These are phyloP conservation scores for Perca schrenkii DNA, from an alignment of 2,113 vertebrate species.

Conservation along the genomic window DNA sequence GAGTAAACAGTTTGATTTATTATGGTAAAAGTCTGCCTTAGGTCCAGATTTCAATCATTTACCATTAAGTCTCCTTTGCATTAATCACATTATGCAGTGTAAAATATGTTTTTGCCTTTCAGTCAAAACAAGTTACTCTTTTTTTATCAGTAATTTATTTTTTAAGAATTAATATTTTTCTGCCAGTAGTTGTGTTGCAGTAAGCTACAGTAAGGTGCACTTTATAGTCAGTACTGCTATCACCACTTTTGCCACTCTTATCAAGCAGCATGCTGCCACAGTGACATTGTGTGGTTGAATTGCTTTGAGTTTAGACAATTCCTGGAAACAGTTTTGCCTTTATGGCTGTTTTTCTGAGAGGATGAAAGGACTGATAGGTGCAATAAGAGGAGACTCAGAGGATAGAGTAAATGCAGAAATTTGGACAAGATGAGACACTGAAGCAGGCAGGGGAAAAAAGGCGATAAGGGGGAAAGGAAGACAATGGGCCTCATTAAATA, in stretches of 20 bases:
- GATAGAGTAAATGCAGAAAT: not conserved
- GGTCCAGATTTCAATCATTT: constrained; percentile 48
- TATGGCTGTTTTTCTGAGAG: constrained; percentile 20
- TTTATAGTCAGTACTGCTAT: not conserved
- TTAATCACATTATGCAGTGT: constrained; percentile 21
- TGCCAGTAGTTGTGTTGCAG: not conserved
- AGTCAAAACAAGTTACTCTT: not conserved
- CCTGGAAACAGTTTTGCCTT: constrained; percentile 51
- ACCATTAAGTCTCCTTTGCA: constrained; percentile 31
- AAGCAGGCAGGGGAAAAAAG: not conserved
- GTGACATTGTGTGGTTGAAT: constrained; percentile 22
- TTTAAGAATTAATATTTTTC: not conserved
- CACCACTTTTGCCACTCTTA: not conserved
- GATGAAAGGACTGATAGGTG: not conserved
- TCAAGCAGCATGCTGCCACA: constrained; percentile 12
- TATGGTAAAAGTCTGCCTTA: constrained; percentile 36
- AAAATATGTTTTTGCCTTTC: constrained; percentile 1
- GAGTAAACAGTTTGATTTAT: constrained; percentile 60
- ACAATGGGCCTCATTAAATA: not conserved
- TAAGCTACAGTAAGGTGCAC: not conserved
- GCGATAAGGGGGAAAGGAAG: not conserved
- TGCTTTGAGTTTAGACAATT: constrained; percentile 38
- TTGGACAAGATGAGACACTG: not conserved
- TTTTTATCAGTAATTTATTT: constrained; percentile 2
- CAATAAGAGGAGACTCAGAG: not conserved